phyloP scores from a whole-genome alignment of 2,888 invertebrate genomes.

The Sthenelais limicola region DNA sequence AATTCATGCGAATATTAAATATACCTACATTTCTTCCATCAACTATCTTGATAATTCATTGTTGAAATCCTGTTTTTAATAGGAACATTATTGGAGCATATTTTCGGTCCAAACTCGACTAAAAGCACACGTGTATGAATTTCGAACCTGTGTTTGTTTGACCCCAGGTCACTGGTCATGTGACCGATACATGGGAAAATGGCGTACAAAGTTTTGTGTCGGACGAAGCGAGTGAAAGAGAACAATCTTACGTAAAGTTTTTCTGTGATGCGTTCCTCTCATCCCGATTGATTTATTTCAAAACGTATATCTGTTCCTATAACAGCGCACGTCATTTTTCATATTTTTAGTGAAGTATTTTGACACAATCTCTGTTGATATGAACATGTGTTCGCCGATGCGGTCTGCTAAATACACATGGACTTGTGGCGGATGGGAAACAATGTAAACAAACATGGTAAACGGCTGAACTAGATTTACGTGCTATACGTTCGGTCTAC shows the following conservation, averaged over 20 bases:
- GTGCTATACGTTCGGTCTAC: too few relatives aligned
- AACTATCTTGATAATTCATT: too few relatives aligned
- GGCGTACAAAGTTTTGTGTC: not conserved
- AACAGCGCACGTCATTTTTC: too few relatives aligned
- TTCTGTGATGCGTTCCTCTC: not conserved
- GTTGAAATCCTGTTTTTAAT: too few relatives aligned
- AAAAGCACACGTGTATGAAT: not conserved
- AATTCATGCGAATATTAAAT: not conserved
- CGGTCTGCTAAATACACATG: conserved; percentile 27
- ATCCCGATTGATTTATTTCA: too few relatives aligned
- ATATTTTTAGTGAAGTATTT: not conserved
- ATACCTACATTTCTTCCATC: not conserved
- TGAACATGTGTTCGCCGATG: conserved; percentile 23
- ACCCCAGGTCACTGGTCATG: conserved; percentile 35
- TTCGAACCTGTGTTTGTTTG: not conserved
- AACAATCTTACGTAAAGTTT: conserved; percentile 15
- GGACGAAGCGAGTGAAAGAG: not conserved
- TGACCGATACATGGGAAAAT: not conserved
- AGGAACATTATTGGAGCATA: too few relatives aligned
- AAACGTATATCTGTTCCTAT: too few relatives aligned
- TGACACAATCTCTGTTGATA: not conserved
- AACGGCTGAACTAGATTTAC: too few relatives aligned
- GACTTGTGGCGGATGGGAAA: too few relatives aligned
- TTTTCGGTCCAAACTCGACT: too few relatives aligned
- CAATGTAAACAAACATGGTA: too few relatives aligned